Base-by-base conservation (phyloP, 2,113 vertebrate species). In the Crotophaga sulcirostris region DNA sequence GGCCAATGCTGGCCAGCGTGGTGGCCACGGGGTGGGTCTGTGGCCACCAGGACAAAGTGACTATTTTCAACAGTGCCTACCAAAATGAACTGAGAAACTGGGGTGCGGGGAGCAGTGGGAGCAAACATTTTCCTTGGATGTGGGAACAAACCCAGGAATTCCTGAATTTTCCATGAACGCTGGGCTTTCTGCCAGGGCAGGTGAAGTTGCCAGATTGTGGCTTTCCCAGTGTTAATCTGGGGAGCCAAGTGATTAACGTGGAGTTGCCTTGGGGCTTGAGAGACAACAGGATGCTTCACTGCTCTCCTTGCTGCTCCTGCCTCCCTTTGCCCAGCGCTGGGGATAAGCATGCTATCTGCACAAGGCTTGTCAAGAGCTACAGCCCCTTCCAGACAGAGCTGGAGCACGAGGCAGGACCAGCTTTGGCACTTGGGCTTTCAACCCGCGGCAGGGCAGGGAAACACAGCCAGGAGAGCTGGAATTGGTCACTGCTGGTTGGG, bases 391-490 rank as follows among this genome's bases (percentile, higher is more conserved):
- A 85, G 55, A 28, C 3, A 3, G 16, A 47, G 76, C 55, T 10
- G 69, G 25, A 79, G 55, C 42, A 5, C 0, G 2, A 44, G 21
- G 16, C 1, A 0, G 11, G 28, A 49, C 60, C 1, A 0, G 17
- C 2, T 2, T 38, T 7, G 6, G 66, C 51, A 38, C 10, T 49
- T 47, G 16, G 10, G 0, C 38, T 62, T 29, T 16, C 34, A 36
- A 40, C 40, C 77, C 21, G 12, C 4, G 1, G 56, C 62, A 25
- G 4, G 16, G 18, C 45, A 33, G 85, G 38, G n/a, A 51, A 77
- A 56, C 0, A 6, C 14, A 38, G 75, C 56, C n/a, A 7, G 51
- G 38, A 79, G 60, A 34, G 44, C 7, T 19, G 85, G 45, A 21
- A 25, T 0, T 29, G 20, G 24, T 9, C 54, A 0, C 28, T 15